phyloP scores from a whole-genome alignment of 2,113 vertebrate genomes.

The Ciconia stormi region DNA sequence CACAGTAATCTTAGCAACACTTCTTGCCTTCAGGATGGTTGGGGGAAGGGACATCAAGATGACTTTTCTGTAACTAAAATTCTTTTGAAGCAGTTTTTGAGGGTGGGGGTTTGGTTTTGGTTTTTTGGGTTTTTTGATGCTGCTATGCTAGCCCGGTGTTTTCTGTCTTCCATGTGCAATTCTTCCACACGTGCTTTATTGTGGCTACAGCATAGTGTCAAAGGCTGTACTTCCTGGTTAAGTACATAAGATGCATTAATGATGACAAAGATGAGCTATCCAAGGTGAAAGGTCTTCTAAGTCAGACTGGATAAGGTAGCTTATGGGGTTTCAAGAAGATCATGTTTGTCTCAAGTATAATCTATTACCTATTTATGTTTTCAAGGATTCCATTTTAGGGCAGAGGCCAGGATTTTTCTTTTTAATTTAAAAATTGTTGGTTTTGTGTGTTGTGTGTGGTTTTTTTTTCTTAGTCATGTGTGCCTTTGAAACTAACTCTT shows the following conservation, averaged over 20 bases:
- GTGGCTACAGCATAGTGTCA: not conserved
- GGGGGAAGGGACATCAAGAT: constrained; percentile 25
- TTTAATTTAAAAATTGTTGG: not conserved
- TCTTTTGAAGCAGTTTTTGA: not conserved
- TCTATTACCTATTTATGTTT: constrained; percentile 65
- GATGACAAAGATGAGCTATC: constrained; percentile 50
- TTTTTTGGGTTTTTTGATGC: not conserved
- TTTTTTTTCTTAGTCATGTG: too few species aligned
- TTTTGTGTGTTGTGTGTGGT: too few species aligned
- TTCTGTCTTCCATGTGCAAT: not conserved
- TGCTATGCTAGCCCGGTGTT: not conserved
- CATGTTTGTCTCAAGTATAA: constrained; percentile 42
- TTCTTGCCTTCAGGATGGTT: constrained; percentile 33
- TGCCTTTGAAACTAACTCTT: constrained; percentile 21
- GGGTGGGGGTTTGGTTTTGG: not conserved
- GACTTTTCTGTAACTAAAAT: not conserved
- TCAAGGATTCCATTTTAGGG: not conserved
- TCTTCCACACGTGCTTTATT: not conserved
- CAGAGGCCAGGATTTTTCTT: not conserved
- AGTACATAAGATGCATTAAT: constrained; percentile 58
- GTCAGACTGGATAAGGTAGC: constrained; percentile 53
- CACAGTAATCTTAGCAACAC: constrained; percentile 74
- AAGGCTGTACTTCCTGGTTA: constrained; percentile 50
- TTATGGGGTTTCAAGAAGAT: constrained; percentile 50
- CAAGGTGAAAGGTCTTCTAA: constrained; percentile 63